These are phyloP conservation scores for Cyanoderma ruficeps DNA, from an alignment of 2,113 vertebrate species.

Conservation along the genomic window DNA sequence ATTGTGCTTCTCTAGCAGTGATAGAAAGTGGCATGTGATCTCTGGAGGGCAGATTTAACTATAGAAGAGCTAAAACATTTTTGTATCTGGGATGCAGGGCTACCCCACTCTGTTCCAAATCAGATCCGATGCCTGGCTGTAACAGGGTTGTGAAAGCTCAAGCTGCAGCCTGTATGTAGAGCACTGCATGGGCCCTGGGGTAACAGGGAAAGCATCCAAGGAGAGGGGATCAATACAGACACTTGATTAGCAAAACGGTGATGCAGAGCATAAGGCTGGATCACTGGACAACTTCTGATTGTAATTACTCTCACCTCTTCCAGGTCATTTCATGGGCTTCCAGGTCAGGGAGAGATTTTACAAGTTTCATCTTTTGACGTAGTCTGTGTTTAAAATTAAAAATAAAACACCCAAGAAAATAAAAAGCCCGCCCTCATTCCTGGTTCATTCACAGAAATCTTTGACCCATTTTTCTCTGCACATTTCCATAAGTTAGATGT, in stretches of 20 bases:
- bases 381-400: not conserved
- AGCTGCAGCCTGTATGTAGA: not conserved
- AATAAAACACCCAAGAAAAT: not conserved
- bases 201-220: not conserved
- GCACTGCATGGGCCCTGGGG: not conserved
- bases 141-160: not conserved
- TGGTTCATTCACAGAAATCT: not conserved
- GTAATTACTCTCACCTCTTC: slow-evolving; percentile 24
- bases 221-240: slow-evolving; percentile 25
- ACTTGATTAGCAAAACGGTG: slow-evolving; percentile 15
- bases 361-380: not conserved
- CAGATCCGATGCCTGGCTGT: not conserved
- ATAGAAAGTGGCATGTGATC: not conserved
- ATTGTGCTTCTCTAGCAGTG: not conserved
- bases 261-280: not conserved
- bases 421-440: fast-evolving
- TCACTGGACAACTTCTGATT: not conserved
- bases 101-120: not conserved
- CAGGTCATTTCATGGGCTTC: not conserved
- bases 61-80: not conserved
- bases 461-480: not conserved
- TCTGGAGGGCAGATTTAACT: not conserved
- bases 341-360: not conserved
- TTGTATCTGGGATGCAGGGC: not conserved
- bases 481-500: not conserved